Base-by-base conservation (phyloP, 2,888 invertebrate genomes). In the Hypselothyrea guttata region DNA sequence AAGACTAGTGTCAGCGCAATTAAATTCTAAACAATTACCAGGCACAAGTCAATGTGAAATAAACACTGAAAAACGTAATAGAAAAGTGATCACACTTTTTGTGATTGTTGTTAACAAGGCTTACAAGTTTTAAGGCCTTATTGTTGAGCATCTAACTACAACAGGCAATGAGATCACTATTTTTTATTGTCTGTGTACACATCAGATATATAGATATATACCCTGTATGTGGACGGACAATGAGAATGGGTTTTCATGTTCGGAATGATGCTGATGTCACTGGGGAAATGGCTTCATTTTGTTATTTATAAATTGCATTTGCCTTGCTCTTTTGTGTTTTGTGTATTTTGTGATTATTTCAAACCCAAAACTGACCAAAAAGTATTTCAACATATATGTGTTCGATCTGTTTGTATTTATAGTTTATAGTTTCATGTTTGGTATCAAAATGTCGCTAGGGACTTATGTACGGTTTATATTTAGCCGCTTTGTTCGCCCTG, bases 281-380 rank as follows among this genome's bases (percentile, higher is more conserved):
- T 49, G 72, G 57, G 84, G 76, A 82, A 83, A 85, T 85, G 81
- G 69, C 68, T 79, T 68, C 42, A 67, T 68, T 77, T 57, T 57
- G 69, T 75, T 82, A 79, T 85, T 85, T 83, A 63, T 82, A 83
- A 64, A 74, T 53, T 78, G 84, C 72, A 79, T 66, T 79, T 48
- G 53, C 40, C 38, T 58, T 44, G 54, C 57, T 28, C 48, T 28
- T 44, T 63, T 46, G 45, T 56, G 47, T 18, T 15, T 45, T 18
- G 11, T 57, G 65, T 48, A 49, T 48, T 44, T 64, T 46, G 52
- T 57, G 64, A 27, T 57, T 44, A 58, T 45, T 30, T 46, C 38
- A n/a, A 16, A 28, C 45, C 33, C 40, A n/a, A 33, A 63, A 54
- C 34, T 48, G 58, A 16, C 47, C 56, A 38, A 45, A 64, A 15